Conservation (phyloP, 2,888 invertebrate species). For the Stegophylla sp. region DNA sequence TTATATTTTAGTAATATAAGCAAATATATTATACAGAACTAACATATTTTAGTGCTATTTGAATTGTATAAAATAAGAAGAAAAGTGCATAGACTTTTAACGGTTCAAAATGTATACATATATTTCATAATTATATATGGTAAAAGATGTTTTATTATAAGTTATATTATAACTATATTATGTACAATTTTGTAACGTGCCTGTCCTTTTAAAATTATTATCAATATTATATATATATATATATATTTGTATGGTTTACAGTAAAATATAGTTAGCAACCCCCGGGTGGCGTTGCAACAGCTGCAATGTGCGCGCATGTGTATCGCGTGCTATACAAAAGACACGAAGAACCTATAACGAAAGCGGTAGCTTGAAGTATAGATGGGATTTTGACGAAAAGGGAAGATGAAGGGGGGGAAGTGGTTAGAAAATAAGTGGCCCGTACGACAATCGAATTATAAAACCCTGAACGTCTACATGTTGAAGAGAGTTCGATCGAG, state of each 20-base stretch:
- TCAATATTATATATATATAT: neutral
- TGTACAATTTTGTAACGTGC: neutral
- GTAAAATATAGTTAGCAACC: constrained; percentile 17
- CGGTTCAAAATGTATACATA: too few relatives aligned
- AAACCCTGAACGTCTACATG: constrained; percentile 50
- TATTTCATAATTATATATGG: too few relatives aligned
- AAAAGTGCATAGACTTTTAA: too few relatives aligned
- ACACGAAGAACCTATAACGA: constrained; percentile 41
- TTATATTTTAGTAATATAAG: too few relatives aligned
- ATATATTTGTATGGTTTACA: neutral
- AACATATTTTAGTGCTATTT: too few relatives aligned
- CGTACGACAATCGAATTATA: constrained; percentile 54
- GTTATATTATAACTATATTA: neutral
- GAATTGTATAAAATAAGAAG: too few relatives aligned
- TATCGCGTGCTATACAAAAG: constrained; percentile 52
- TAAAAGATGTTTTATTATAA: too few relatives aligned
- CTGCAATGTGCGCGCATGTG: constrained; percentile 47
- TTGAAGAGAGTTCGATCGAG: neutral
- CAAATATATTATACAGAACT: too few relatives aligned
- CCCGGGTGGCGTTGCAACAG: constrained; percentile 48
- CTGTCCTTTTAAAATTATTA: constrained; percentile 16
- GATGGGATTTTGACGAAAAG: constrained; percentile 23
- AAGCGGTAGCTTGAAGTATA: neutral
- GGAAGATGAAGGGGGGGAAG: neutral
- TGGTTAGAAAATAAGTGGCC: constrained; percentile 57